Conservation (phyloP, 1,140 invertebrate genomes). For the Oryzaephilus surinamensis region DNA sequence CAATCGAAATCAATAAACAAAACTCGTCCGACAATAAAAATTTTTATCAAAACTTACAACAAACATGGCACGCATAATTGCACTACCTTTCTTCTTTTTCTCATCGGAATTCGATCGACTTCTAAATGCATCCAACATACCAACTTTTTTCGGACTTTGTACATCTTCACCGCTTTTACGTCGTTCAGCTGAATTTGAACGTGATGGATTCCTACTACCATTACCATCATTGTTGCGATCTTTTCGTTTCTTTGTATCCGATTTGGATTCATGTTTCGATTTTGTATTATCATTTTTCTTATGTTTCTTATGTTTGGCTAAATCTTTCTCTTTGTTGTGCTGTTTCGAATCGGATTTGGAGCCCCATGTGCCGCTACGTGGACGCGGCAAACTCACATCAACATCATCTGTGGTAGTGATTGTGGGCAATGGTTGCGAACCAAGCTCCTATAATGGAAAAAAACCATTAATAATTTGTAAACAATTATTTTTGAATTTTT, state of each 20-base stretch:
- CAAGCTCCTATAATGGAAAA: conserved; percentile 44
- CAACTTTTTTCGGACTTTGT: conserved; percentile 48
- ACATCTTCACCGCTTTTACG: conserved; percentile 45
- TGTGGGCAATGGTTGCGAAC: conserved; percentile 50
- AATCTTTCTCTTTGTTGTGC: conserved; percentile 35
- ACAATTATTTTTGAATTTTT: too few relatives aligned
- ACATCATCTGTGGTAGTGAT: conserved; percentile 35
- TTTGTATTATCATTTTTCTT: too few relatives aligned
- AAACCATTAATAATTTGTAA: not conserved
- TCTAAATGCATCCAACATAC: conserved; percentile 76
- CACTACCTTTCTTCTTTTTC: conserved; percentile 49
- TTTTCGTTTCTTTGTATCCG: conserved; percentile 24
- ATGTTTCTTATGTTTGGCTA: too few relatives aligned
- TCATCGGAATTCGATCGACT: conserved; percentile 71
- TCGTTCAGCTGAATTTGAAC: conserved; percentile 51
- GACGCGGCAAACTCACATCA: conserved; percentile 22
- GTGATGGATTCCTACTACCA: conserved; percentile 42
- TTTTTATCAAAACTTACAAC: conserved; percentile 37
- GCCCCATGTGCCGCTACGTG: conserved; percentile 49
- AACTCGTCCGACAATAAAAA: not conserved
- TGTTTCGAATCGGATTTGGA: conserved; percentile 41
- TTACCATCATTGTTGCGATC: conserved; percentile 27
- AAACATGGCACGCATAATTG: conserved; percentile 66
- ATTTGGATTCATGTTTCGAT: conserved; percentile 17
- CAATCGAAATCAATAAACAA: not conserved